Evolutionary conservation across 2,888 invertebrate genomes (phyloP).

Genomic region (Monochamus alternatus): DNA sequence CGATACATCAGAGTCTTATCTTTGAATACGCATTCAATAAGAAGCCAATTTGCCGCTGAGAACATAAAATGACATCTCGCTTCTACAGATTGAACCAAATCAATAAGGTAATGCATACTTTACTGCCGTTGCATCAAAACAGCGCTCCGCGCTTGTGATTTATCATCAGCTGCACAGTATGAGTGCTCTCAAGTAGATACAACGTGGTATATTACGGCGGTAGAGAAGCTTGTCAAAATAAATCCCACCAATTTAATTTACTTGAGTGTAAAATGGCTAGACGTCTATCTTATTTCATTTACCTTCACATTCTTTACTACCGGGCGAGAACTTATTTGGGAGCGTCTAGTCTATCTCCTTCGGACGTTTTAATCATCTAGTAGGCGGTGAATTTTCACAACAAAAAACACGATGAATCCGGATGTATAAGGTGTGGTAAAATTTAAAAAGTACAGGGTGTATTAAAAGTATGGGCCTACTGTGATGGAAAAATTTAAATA

Average conservation of each 20-base stretch:
- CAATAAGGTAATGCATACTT: slow-evolving; percentile 14
- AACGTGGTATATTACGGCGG: not conserved
- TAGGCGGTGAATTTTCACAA: too few relatives aligned
- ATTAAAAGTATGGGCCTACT: too few relatives aligned
- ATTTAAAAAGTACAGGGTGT: too few relatives aligned
- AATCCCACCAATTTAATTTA: slow-evolving; percentile 10
- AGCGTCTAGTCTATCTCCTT: too few relatives aligned
- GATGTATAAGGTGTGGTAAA: too few relatives aligned
- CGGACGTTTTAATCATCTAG: too few relatives aligned
- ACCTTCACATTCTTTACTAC: too few relatives aligned
- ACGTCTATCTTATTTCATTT: too few relatives aligned
- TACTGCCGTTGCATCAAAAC: slow-evolving; percentile 10
- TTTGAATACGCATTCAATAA: not conserved
- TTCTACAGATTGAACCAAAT: slow-evolving; percentile 20
- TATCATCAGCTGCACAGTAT: not conserved
- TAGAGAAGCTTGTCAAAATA: slow-evolving; percentile 14
- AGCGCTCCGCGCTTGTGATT: not conserved
- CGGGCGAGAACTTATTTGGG: too few relatives aligned
- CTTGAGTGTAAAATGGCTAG: slow-evolving; percentile 2
- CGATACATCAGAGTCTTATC: not conserved
- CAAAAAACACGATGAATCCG: too few relatives aligned
- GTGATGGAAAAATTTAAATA: too few relatives aligned
- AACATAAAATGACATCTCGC: not conserved
- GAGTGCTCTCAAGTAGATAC: not conserved
- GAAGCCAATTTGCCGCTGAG: not conserved